Base-by-base conservation (phyloP, 2,888 invertebrate species). In the Trissonchulus sp. region DNA sequence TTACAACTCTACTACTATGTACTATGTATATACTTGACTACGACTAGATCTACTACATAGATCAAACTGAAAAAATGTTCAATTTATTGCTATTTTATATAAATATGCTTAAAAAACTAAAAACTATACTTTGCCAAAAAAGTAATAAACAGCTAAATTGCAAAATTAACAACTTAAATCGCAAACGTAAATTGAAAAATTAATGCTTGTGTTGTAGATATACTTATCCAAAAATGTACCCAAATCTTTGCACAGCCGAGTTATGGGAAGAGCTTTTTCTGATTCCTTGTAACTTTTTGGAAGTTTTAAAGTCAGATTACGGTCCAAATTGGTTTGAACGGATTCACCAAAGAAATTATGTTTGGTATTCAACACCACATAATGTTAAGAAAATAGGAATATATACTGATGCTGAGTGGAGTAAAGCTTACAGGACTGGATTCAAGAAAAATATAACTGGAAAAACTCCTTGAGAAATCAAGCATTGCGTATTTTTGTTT, bases 381-480 rank as follows among this genome's bases (percentile, higher is more conserved):
- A 48, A 48, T 48, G 48, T 48, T 23, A 8, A 48, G 23, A 8
- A 48, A 48, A 15, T 48, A 23, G 48, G 48, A 8, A 48, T 15
- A 48, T 48, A 23, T 8, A 15, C 48, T 23, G 48, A 48, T 23
- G 8, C 48, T 15, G 48, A 48, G 48, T 48, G 48, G 48, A 8
- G 8, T 23, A 48, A 48, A 23, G 48, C 48, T 23, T 48, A 48
- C 48, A 8, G 48, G 48, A 15, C 48, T 23, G 23, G 23, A 15
- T 48, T 48, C 48, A 48, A 48, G 48, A 48, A 48, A 48, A 8
- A 48, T 48, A n/a, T n/a, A n/a, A n/a, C n/a, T n/a, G n/a, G n/a
- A n/a, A n/a, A n/a, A n/a, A n/a, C n/a, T n/a, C n/a, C n/a, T n/a
- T n/a, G n/a, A n/a, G n/a, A n/a, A n/a, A n/a, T n/a, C n/a, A n/a